Conservation (phyloP, 2,113 vertebrate genomes). For the Mus spicilegus region DNA sequence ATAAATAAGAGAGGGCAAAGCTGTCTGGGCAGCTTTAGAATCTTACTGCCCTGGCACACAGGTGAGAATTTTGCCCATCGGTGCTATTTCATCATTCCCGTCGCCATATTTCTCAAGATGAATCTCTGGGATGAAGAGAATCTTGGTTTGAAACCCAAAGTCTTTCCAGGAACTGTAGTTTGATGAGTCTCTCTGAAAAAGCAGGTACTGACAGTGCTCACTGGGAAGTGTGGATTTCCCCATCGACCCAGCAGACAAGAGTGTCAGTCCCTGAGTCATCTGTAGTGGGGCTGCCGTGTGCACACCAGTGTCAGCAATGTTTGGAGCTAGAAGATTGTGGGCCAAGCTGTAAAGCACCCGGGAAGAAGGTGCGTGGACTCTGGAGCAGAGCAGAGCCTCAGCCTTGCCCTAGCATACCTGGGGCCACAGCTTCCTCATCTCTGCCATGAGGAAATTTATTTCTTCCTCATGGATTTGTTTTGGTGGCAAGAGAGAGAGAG, state of each 20-base stretch:
- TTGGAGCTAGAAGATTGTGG: not conserved
- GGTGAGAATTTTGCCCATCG: not conserved
- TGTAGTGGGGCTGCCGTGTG: not conserved
- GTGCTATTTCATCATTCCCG: not conserved
- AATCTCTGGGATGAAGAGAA: not conserved
- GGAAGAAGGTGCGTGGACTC: not conserved
- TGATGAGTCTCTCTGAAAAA: not conserved
- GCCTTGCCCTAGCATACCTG: not conserved
- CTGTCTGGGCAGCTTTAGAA: not conserved
- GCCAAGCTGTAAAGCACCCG: not conserved
- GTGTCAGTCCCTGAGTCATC: not conserved
- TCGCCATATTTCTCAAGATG: not conserved
- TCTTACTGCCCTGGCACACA: not conserved
- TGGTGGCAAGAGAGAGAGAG: not conserved
- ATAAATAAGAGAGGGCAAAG: not conserved
- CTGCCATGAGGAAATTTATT: not conserved
- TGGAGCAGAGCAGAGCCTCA: not conserved
- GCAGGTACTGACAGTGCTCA: not conserved
- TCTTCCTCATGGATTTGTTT: slow-evolving; percentile 28
- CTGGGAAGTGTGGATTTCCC: not conserved
- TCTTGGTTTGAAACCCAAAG: not conserved
- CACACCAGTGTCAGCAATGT: not conserved
- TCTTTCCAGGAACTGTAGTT: not conserved
- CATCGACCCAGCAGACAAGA: not conserved
- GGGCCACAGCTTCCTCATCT: not conserved